Conservation (phyloP, 2,888 invertebrate genomes). For the Entomobrya proxima region DNA sequence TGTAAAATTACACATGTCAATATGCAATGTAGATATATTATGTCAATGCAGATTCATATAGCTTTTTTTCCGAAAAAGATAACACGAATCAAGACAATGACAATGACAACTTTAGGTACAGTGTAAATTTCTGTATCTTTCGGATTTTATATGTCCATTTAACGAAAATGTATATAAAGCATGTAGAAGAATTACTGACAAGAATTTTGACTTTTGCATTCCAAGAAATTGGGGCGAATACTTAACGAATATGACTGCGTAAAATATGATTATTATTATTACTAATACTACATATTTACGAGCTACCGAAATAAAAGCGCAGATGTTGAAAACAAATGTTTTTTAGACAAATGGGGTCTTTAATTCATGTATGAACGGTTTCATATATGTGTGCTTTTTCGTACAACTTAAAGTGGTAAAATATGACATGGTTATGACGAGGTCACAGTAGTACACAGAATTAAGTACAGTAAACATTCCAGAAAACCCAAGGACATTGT, state of each 20-base stretch:
- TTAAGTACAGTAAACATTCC: neutral
- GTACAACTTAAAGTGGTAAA: neutral
- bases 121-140: too few species aligned
- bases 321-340: neutral
- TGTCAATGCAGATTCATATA: too few species aligned
- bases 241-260: conserved; percentile 19
- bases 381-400: neutral
- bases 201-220: conserved; percentile 36
- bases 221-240: conserved; percentile 9
- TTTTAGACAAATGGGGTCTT: conserved; percentile 32
- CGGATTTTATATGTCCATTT: too few species aligned
- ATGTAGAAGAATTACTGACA: conserved; percentile 1
- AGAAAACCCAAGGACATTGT: neutral
- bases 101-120: too few species aligned
- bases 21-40: too few species aligned
- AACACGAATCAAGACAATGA: too few species aligned
- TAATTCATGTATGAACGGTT: conserved; percentile 7
- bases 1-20: neutral
- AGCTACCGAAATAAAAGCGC: neutral
- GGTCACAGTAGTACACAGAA: neutral
- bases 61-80: too few species aligned
- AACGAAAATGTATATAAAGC: too few species aligned
- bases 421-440: neutral
- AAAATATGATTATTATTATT: conserved; percentile 5
- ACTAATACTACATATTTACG: neutral